Conservation (phyloP, 1,140 invertebrate genomes). For the Drosophila grimshawi region DNA sequence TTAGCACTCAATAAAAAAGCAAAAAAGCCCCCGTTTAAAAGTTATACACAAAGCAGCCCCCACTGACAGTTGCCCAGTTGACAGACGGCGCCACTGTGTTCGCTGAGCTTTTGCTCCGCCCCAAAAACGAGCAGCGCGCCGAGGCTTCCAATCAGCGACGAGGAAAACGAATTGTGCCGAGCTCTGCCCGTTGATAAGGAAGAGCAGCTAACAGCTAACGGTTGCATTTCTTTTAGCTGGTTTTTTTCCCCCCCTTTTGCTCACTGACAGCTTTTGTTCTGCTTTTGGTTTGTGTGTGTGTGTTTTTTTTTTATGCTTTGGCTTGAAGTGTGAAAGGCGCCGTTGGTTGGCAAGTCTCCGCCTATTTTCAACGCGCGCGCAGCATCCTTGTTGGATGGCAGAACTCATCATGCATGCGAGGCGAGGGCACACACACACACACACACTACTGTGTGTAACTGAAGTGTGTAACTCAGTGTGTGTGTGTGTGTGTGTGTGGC, state of each 20-base stretch:
- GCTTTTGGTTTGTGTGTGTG: constrained; percentile 21
- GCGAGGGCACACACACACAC: constrained; percentile 1
- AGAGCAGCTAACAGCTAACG: constrained; percentile 40
- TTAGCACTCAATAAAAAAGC: constrained; percentile 36
- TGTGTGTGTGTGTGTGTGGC: neutral
- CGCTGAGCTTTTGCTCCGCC: constrained; percentile 72
- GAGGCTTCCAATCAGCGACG: constrained; percentile 79
- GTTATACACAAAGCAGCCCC: constrained; percentile 31
- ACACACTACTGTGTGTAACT: neutral
- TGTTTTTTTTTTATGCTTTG: constrained; percentile 39
- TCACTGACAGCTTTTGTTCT: neutral
- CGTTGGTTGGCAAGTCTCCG: constrained; percentile 69
- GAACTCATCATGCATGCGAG: constrained; percentile 33
- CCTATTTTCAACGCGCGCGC: constrained; percentile 84
- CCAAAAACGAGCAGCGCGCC: constrained; percentile 64
- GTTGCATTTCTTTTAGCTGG: constrained; percentile 44
- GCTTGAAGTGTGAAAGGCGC: constrained; percentile 54
- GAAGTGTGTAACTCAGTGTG: constrained; percentile 17
- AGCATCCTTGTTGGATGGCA: constrained; percentile 65
- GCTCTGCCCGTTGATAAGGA: constrained; percentile 45
- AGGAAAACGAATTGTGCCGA: constrained; percentile 50
- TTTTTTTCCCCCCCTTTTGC: constrained; percentile 32
- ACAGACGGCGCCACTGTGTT: constrained; percentile 62
- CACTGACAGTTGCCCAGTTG: neutral
- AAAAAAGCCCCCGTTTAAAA: constrained; percentile 11